Base-by-base conservation (phyloP, 2,888 invertebrate genomes). In the Chrysolina haemoptera region DNA sequence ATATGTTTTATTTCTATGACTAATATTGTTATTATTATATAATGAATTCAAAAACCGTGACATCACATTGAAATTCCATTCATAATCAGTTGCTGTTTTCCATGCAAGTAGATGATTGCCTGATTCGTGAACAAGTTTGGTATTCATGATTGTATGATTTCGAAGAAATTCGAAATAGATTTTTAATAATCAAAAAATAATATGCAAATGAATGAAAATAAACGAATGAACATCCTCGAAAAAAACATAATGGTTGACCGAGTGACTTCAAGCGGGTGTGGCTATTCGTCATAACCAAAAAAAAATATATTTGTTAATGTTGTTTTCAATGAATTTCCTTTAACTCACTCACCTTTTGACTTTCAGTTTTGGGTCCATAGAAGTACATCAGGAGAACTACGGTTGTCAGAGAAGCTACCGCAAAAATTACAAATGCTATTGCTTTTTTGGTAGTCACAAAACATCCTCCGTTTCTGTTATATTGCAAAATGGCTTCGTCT, bases 381-480 rank as follows among this genome's bases (percentile, higher is more conserved):
- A 83, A 86, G 75, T 87, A 87, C 82, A 88, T 85, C 12, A 86
- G 73, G 14, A 84, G 79, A 5, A 85, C 82, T n/a, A 87, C 86
- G 40, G 83, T 74, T 53, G 83, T 75, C 12, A 86, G 75, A 2
- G 85, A 84, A 22, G 82, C 74, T 43, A 87, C 77, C 1, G 87
- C 85, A 20, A 85, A 74, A n/a, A 86, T 76, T 27, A 90, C 84
- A 78, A 91, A 90, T 8, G 85, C 85, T 79, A 87, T 80, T n/a
- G 91, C 90, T 81, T 91, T 92, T 73, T 90, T 90, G 53, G 91
- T 90, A 6, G 89, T 88, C 22, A 93, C 88, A 82, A 92, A 93
- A 79, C 92, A 89, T 48, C 93, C 93, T 12, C 92, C 92, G 75
- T 89, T 89, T 78, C 91, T 88, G 75, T 89, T 89, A 83, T 91